Base-by-base conservation (phyloP, 2,113 vertebrate species). In the Pampusana beccarii region DNA sequence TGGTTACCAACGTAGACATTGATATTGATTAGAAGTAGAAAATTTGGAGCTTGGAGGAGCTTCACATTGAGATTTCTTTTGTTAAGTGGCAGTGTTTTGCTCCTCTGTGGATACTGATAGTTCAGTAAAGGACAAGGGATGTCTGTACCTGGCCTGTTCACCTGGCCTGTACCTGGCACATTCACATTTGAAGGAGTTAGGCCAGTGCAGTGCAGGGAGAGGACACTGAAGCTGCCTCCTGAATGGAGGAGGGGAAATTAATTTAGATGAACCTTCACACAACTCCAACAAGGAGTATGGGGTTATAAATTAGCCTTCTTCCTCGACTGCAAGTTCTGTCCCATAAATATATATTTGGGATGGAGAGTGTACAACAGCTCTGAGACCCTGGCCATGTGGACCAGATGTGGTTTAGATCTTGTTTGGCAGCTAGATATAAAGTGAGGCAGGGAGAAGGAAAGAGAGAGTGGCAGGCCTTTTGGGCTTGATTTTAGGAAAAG, bases 151-250 rank as follows among this genome's bases (percentile, higher is more conserved):
- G 88, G 53, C 62, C 74, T 90, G 13, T n/a, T 88, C 66, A 82
- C 70, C 74, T 82, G 88, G 53, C 62, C 74, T 90, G 13, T n/a
- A 86, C 66, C 80, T 70, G 31, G 50, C 46, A 58, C 28, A 80
- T 90, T 93, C 82, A 44, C 92, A 83, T 92, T 87, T 86, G 71
- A 88, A 97, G 90, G 61, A 75, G 15, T 75, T 71, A 69, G 78
- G 50, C 21, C 50, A 48, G 44, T 88, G 72, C 31, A 82, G 84
- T 40, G 29, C 28, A 50, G 29, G 20, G 38, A 90, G 46, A 85
- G 53, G 79, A 86, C 66, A 72, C 6, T 25, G 70, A 88, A 95
- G 38, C 36, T 4, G 16, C 17, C 29, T 80, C 60, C 51, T 94
- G 84, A 81, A 60, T 67, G 71, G 51, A 67, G 65, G 34, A 74